phyloP scores from a whole-genome alignment of 2,113 vertebrate species.

The Canis aureus region DNA sequence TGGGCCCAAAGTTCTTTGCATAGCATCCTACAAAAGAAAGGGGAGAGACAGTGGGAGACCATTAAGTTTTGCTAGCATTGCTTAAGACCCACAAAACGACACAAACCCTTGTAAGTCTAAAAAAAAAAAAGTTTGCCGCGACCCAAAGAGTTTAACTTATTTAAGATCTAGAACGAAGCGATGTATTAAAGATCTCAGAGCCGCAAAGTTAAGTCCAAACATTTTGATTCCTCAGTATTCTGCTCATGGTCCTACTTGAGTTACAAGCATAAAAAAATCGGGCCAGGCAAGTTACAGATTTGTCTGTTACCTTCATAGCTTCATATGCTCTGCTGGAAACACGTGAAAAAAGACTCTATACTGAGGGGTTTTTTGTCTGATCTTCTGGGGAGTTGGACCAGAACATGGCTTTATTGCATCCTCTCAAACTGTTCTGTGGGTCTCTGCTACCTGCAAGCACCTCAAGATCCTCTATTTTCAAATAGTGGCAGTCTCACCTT shows the following conservation, averaged over 20 bases:
- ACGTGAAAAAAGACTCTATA: background rate
- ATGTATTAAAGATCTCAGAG: background rate
- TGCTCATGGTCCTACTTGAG: background rate
- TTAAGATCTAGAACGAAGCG: background rate
- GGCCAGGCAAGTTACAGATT: background rate
- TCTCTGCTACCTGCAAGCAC: background rate
- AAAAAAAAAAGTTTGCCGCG: background rate
- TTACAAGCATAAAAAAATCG: background rate
- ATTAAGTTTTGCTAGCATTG: background rate
- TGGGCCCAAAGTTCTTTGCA: constrained; percentile 92
- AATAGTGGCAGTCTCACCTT: background rate
- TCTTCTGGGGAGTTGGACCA: background rate
- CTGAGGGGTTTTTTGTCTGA: background rate
- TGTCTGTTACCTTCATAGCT: background rate
- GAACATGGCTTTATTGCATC: background rate
- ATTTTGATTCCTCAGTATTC: background rate
- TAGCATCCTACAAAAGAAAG: constrained; percentile 88
- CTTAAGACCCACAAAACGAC: background rate
- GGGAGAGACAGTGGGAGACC: background rate
- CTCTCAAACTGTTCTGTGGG: background rate
- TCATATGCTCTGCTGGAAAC: background rate
- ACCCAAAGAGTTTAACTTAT: background rate
- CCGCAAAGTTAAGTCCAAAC: background rate
- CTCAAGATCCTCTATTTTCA: constrained; percentile 10
- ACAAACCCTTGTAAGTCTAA: background rate